These are phyloP conservation scores for Leguminivora glycinivorella DNA, from an alignment of 1,140 invertebrate genomes.

Conservation along the genomic window DNA sequence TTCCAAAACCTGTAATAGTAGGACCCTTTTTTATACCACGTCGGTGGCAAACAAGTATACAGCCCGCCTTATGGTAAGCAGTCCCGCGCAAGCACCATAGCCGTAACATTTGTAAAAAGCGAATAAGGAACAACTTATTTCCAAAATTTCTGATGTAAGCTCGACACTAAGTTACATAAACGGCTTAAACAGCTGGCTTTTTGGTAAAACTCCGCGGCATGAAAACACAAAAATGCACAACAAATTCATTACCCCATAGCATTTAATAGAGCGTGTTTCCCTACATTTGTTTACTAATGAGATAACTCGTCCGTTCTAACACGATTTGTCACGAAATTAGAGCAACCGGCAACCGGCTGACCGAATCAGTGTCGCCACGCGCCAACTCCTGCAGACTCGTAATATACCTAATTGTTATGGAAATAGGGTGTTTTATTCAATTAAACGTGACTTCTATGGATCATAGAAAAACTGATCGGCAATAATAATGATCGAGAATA, in stretches of 20 bases:
- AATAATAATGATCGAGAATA: neutral
- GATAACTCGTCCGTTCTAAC: neutral
- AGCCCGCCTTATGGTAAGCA: no score
- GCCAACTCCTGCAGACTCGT: neutral
- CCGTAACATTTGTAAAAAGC: no score
- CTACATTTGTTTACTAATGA: neutral
- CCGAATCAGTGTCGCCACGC: conserved; percentile 5
- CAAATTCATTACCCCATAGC: neutral
- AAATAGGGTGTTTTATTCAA: neutral
- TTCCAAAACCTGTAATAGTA: no score
- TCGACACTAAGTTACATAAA: no score
- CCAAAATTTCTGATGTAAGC: no score
- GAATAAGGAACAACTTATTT: no score
- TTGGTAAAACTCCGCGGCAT: no score
- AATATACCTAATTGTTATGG: neutral
- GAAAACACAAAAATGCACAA: neutral
- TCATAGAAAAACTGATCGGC: conserved; percentile 4
- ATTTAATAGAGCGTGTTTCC: neutral
- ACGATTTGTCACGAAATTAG: conserved; percentile 15
- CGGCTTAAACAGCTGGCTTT: no score
- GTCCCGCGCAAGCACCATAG: no score
- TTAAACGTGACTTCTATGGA: neutral
- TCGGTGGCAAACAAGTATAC: no score
- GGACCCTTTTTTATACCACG: no score
- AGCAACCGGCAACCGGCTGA: neutral